Conservation (phyloP, 2,113 vertebrate genomes). For the Petrocephalus zakoni region DNA sequence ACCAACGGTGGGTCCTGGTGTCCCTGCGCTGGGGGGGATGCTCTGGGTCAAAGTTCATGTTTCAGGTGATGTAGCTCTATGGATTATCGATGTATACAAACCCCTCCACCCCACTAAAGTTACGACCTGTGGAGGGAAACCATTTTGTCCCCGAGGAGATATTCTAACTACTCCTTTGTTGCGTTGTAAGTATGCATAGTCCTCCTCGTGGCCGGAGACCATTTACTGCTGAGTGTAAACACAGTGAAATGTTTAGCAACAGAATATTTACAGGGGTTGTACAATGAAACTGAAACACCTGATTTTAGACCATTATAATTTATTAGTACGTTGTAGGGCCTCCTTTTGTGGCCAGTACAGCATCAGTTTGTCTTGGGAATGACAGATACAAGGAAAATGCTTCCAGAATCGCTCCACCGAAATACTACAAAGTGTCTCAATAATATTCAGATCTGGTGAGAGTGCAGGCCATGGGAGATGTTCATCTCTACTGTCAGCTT, state of each 20-base stretch:
- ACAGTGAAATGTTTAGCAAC: not conserved
- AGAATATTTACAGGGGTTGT: not conserved
- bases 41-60: not conserved
- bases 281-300: not conserved
- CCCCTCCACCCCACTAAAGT: not conserved
- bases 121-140: not conserved
- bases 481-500: not conserved
- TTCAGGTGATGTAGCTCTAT: not conserved
- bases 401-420: not conserved
- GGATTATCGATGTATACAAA: not conserved
- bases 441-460: not conserved
- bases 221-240: not conserved
- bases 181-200: not conserved
- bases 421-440: not conserved
- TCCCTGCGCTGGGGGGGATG: not conserved
- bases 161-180: not conserved
- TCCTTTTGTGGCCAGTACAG: not conserved
- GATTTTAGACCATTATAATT: not conserved
- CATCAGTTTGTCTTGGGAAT: not conserved
- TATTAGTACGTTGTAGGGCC: not conserved
- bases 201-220: not conserved
- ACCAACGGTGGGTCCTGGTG: not conserved
- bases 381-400: not conserved
- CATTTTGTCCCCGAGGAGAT: not conserved
- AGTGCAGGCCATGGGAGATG: not conserved